Conservation (phyloP, 1,140 invertebrate genomes). For the Drosophila quadrilineata region DNA sequence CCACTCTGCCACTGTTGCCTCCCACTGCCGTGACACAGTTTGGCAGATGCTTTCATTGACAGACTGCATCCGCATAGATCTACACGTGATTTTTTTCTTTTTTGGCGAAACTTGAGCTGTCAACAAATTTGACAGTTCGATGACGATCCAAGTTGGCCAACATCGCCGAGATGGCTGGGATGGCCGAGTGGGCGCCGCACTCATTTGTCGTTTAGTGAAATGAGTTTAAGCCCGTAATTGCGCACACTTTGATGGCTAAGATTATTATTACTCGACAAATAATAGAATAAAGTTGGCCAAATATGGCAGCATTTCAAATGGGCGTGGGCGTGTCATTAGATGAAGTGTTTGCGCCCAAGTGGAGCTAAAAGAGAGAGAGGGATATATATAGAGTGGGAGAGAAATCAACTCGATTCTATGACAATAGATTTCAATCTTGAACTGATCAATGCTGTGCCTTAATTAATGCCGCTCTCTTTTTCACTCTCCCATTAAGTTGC, state of each 20-base stretch:
- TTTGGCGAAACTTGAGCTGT: slow-evolving; percentile 53
- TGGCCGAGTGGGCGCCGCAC: slow-evolving; percentile 41
- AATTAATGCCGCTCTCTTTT: slow-evolving; percentile 52
- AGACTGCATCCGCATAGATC: slow-evolving; percentile 14
- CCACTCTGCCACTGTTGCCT: not conserved
- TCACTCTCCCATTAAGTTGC: not conserved
- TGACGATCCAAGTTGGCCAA: slow-evolving; percentile 20
- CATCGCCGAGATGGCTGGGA: not conserved
- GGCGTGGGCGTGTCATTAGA: slow-evolving; percentile 51
- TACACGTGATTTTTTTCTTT: too few species aligned
- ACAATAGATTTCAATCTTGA: slow-evolving; percentile 11
- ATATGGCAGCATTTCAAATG: slow-evolving; percentile 46
- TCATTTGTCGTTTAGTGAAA: slow-evolving; percentile 72
- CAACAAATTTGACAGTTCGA: slow-evolving; percentile 69
- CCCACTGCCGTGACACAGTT: slow-evolving; percentile 37
- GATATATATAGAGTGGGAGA: not conserved
- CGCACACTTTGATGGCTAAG: slow-evolving; percentile 24
- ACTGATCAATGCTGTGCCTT: slow-evolving; percentile 3
- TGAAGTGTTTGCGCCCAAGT: slow-evolving; percentile 57
- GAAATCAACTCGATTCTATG: slow-evolving; percentile 14
- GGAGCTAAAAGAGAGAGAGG: slow-evolving; percentile 4
- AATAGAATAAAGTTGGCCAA: slow-evolving; percentile 30
- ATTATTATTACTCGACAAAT: not conserved
- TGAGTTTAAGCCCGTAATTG: slow-evolving; percentile 64
- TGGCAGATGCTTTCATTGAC: slow-evolving; percentile 63